phyloP scores from a whole-genome alignment of 2,888 invertebrate genomes.

The Hemaris fuciformis region DNA sequence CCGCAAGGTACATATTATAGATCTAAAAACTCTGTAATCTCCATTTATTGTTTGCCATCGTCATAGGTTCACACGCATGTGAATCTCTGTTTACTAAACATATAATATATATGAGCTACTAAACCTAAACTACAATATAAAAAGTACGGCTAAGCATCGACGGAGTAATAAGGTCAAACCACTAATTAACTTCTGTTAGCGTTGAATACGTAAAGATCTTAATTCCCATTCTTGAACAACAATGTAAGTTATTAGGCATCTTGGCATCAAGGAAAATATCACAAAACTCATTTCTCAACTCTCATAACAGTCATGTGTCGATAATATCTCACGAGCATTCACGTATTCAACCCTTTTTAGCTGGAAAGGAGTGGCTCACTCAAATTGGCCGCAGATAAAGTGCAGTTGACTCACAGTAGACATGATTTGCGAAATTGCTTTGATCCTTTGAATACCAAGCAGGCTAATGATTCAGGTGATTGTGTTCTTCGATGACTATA shows the following conservation, averaged over 20 bases:
- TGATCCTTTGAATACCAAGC: constrained; percentile 64
- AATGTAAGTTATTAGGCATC: background rate
- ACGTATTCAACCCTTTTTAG: constrained; percentile 45
- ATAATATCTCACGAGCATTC: constrained; percentile 50
- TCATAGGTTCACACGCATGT: too few relatives aligned
- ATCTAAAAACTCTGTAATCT: too few relatives aligned
- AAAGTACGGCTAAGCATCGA: too few relatives aligned
- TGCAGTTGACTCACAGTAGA: constrained; percentile 61
- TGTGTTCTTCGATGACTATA: constrained; percentile 21
- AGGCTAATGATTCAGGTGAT: constrained; percentile 47
- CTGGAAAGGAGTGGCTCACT: constrained; percentile 46
- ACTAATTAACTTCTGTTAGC: too few relatives aligned
- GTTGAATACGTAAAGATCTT: background rate
- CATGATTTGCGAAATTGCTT: constrained; percentile 67
- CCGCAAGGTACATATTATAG: too few relatives aligned
- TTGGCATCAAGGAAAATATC: constrained; percentile 22
- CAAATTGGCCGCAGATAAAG: constrained; percentile 46
- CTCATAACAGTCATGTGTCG: constrained; percentile 37
- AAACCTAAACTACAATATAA: too few relatives aligned
- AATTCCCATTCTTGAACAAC: background rate
- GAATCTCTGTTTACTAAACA: too few relatives aligned
- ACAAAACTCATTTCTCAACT: constrained; percentile 30
- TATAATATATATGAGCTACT: too few relatives aligned
- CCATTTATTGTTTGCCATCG: too few relatives aligned
- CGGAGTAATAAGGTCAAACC: too few relatives aligned